Evolutionary conservation across 2,797 vertebrate species (phyloP), one percentile per base, ranked within the genome.

Genomic region (Lophotriccus pileatus): DNA sequence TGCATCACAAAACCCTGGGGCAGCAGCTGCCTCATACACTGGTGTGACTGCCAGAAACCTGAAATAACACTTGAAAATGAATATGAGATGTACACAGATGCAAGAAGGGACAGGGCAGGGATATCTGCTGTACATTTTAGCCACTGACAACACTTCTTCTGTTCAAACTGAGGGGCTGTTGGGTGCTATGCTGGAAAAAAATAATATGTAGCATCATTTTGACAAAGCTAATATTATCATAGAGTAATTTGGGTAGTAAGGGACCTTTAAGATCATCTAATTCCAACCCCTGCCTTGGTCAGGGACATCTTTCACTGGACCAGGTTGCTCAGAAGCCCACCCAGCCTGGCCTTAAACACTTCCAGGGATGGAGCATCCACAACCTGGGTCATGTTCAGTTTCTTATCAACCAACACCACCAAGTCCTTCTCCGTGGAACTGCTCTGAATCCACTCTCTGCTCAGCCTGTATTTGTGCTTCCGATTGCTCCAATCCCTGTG

Each of bases 191-290:
- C 46, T 73, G 34, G 73, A 91, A 95, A 89, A 82, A 59, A 5
- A 18, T 6, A 94, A 62, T 30, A 72, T 84, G 94, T 91, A 92
- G 15, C 75, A 92, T 94, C 21, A 32, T 93, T 83, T 88, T 79
- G 66, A 86, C 14, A 68, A 92, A 96, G 77, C 46, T 93, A 84
- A 75, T 96, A 52, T 60, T 63, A 63, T 64, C n/a, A 64, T 23
- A 41, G 66, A 27, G 5, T 41, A 9, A 18, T 27, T 66, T 63
- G 32, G 6, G 3, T 44, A n/a, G 9, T 20, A 69, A 82, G 4
- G 4, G 19, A 24, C 13, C 3, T 28, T 44, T 30, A 76, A 63
- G 56, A 44, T 30, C 3, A 52, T 27, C n/a, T 46, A 22, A 53
- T 72, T 66, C 13, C 34, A 47, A 4, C 3, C 21, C 7, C 11